These are phyloP conservation scores for Chloroceryle aenea DNA, from an alignment of 2,113 vertebrate genomes.

Conservation along the genomic window DNA sequence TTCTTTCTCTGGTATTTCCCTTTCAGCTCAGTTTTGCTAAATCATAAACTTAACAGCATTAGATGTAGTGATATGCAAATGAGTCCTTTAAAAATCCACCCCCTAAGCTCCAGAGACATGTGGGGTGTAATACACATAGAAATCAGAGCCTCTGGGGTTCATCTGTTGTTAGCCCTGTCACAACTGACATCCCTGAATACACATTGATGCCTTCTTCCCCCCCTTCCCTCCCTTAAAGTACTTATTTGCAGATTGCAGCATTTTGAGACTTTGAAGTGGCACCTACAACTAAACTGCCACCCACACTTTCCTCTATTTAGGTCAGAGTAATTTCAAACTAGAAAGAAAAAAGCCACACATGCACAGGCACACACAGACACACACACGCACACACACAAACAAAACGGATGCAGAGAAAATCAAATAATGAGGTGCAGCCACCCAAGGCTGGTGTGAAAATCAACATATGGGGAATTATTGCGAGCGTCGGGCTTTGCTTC, in stretches of 20 bases:
- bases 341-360: not conserved
- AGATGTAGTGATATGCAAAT: conserved; percentile 27
- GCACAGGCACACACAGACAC: not conserved
- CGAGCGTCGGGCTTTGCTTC: not conserved
- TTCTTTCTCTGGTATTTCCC: not conserved
- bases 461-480: conserved; percentile 69
- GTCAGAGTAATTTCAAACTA: conserved; percentile 21
- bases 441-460: conserved; percentile 59
- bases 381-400: not conserved
- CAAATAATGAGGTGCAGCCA: conserved; percentile 63
- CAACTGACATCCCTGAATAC: not conserved
- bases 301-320: conserved; percentile 44
- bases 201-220: not conserved
- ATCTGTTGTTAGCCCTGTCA: not conserved
- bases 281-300: conserved; percentile 32
- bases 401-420: conserved; percentile 40
- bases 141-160: conserved; percentile 26
- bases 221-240: not conserved
- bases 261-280: conserved; percentile 46
- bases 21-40: conserved; percentile 34
- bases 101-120: conserved; percentile 6
- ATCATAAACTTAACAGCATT: conserved; percentile 9
- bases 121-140: not conserved
- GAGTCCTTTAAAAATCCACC: conserved; percentile 45
- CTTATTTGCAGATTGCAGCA: conserved; percentile 13